These are phyloP conservation scores for Melanotaenia pygmaea DNA, from an alignment of 2,797 vertebrate species.

Conservation along the genomic window DNA sequence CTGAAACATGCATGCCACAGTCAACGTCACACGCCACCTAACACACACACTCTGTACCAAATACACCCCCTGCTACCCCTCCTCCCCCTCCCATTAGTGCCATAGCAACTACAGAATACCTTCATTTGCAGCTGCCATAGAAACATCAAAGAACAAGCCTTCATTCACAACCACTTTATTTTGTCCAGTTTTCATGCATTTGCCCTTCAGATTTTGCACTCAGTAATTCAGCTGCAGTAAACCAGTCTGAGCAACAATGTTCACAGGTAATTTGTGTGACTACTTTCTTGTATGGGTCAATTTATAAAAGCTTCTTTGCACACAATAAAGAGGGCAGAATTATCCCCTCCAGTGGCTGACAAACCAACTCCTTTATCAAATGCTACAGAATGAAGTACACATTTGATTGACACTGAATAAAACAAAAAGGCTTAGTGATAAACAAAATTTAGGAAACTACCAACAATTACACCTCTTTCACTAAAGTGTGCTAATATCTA, in stretches of 20 bases:
- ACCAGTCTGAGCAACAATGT: slow-evolving; percentile 13
- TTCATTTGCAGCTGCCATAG: slow-evolving; percentile 76
- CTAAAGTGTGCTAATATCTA: not conserved
- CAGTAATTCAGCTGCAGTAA: slow-evolving; percentile 3
- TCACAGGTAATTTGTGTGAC: slow-evolving; percentile 23
- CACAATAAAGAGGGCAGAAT: not conserved
- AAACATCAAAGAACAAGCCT: slow-evolving; percentile 69
- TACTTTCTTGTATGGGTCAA: not conserved
- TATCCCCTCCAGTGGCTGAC: not conserved
- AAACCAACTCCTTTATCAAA: slow-evolving; percentile 6
- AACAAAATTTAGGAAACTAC: not conserved
- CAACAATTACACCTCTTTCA: not conserved
- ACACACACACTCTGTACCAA: slow-evolving; percentile 15
- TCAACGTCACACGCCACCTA: slow-evolving; percentile 1
- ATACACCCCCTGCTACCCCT: slow-evolving; percentile 9
- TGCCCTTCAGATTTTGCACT: slow-evolving; percentile 33
- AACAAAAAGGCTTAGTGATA: not conserved
- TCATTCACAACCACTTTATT: slow-evolving; percentile 36
- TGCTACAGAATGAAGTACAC: slow-evolving; percentile 6
- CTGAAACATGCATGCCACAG: slow-evolving; percentile 26
- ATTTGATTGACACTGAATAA: not conserved
- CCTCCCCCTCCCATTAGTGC: slow-evolving; percentile 33
- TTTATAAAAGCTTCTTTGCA: not conserved
- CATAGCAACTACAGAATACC: slow-evolving; percentile 75
- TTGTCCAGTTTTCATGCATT: slow-evolving; percentile 3